A percentile compares a stretch with the other conserved stretches of the same genome.
Evolutionary conservation across 1,140 invertebrate genomes (phyloP).

Genomic region (Artemia franciscana): DNA sequence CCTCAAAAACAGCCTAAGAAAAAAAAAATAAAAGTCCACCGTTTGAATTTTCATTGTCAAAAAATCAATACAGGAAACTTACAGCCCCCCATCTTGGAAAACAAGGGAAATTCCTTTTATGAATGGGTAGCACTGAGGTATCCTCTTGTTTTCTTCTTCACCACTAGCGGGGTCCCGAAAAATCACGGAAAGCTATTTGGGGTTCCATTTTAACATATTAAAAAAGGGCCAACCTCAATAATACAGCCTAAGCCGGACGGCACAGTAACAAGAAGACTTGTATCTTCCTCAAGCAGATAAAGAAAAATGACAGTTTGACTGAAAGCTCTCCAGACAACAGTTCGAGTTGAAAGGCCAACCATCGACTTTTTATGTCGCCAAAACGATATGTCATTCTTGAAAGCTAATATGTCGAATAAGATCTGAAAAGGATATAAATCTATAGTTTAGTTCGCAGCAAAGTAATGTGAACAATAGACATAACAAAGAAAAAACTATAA

Average conservation of each 20-base stretch:
- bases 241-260: constrained; percentile 61
- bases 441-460: too few species aligned
- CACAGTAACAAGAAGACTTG: constrained; percentile 65
- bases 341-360: constrained; percentile 64
- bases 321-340: constrained; percentile 75
- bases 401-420: constrained; percentile 85
- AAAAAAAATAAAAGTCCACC: too few species aligned
- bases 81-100: too few species aligned
- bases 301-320: constrained; percentile 82
- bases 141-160: too few species aligned
- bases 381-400: constrained; percentile 92
- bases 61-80: too few species aligned
- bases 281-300: constrained; percentile 76
- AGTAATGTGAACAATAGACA: constrained; percentile 1
- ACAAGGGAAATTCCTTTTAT: too few species aligned
- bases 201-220: too few species aligned
- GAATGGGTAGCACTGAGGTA: too few species aligned
- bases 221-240: constrained; percentile 50
- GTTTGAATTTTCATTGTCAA: too few species aligned
- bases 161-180: too few species aligned
- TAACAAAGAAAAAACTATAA: background rate
- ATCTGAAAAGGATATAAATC: constrained; percentile 36
- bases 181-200: too few species aligned
- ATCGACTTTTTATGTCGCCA: constrained; percentile 64
- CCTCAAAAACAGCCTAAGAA: too few species aligned